These are phyloP conservation scores for Chamaea fasciata DNA, from an alignment of 2,113 vertebrate species.

Conservation along the genomic window DNA sequence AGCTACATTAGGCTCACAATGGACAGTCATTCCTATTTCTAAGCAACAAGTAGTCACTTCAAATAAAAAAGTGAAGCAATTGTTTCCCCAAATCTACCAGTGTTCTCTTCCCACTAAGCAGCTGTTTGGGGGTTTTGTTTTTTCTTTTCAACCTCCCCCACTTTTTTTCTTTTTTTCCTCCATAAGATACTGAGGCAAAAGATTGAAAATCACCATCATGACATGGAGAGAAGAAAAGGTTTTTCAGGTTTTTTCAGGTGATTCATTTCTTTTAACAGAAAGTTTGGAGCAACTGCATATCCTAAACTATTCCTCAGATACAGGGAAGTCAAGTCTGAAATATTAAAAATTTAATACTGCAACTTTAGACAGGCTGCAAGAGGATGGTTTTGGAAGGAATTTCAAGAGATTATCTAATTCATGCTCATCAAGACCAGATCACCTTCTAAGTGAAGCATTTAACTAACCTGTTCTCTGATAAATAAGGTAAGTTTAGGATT, in stretches of 20 bases:
- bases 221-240: neutral
- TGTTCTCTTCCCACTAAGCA: neutral
- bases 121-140: neutral
- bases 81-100: neutral
- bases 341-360: neutral
- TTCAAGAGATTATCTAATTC: neutral
- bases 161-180: neutral
- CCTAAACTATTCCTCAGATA: neutral
- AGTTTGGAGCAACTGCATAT: neutral
- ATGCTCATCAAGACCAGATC: neutral
- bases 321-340: neutral
- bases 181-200: neutral
- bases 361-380: neutral
- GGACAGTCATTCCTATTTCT: neutral
- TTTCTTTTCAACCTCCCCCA: too few relatives aligned
- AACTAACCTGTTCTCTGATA: neutral
- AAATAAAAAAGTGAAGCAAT: neutral
- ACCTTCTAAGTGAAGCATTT: neutral
- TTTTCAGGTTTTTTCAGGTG: neutral
- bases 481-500: neutral
- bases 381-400: neutral
- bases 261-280: neutral
- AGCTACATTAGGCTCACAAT: neutral
- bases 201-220: neutral
- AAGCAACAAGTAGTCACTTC: neutral